These are phyloP conservation scores for Cololabis saira DNA, from an alignment of 2,113 vertebrate species.

Conservation along the genomic window DNA sequence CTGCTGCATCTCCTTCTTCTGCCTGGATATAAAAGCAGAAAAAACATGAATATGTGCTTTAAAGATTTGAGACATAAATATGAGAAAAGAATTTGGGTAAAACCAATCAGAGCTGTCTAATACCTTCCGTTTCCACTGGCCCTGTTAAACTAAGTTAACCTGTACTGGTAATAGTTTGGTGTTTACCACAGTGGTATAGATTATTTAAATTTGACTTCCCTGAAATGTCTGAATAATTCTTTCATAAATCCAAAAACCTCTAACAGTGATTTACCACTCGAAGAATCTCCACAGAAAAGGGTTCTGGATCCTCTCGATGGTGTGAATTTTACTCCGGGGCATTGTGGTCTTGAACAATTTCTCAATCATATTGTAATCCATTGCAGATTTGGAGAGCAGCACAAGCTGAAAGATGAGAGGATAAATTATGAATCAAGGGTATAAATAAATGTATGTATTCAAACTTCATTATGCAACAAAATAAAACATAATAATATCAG, in stretches of 20 bases:
- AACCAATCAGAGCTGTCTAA: neutral
- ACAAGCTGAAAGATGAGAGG: constrained; percentile 72
- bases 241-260: neutral
- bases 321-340: constrained; percentile 75
- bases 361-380: constrained; percentile 74
- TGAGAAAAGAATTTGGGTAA: too few species aligned
- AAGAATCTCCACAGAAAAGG: constrained; percentile 85
- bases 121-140: too few species aligned
- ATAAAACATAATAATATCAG: neutral
- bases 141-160: too few species aligned
- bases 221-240: too few species aligned
- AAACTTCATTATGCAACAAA: neutral
- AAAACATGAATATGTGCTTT: neutral
- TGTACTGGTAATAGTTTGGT: too few species aligned
- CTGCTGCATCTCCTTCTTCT: constrained; percentile 85
- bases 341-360: constrained; percentile 83
- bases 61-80: neutral
- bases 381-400: constrained; percentile 43
- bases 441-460: neutral
- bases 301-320: constrained; percentile 88
- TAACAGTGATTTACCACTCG: constrained; percentile 80
- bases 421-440: neutral
- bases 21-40: constrained; percentile 69
- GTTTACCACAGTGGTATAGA: too few species aligned
- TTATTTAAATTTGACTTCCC: too few species aligned